Evolutionary conservation across 2,797 vertebrate species (phyloP), one percentile per base, ranked within the genome.

Genomic region (Chelon auratus): DNA sequence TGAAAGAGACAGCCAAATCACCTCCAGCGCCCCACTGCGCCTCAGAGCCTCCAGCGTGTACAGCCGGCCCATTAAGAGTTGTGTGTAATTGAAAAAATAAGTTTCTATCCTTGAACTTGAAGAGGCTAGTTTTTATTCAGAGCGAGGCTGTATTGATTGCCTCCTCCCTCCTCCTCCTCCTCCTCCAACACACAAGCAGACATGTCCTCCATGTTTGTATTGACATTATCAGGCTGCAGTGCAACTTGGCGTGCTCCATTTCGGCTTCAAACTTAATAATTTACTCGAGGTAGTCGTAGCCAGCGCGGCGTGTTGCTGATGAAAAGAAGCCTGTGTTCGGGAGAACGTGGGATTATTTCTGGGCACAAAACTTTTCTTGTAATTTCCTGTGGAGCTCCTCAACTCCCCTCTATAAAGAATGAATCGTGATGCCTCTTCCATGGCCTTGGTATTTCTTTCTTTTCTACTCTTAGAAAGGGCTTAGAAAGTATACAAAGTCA

Each of bases 51-150:
- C 45, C 45, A 40, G 75, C 45, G 69, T 74, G 60, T 75, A 42
- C 54, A 50, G 48, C 62, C 39, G 36, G 58, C 60, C 78, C 72
- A 83, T 88, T 89, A 86, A 75, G 57, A 74, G 43, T 33, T 7
- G 24, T 75, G 62, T 77, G 62, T 85, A 85, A 90, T 71, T 90
- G 80, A 88, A 89, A 90, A 87, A 77, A 45, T 77, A 77, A 39
- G 68, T 83, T 86, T 85, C 43, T 70, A 60, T 78, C 71, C 40
- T 67, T 73, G 58, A 78, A 65, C 64, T 56, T 58, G 72, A 78
- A 86, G 83, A 72, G 43, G 65, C 69, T 73, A 8, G 56, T 73
- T 87, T 89, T 84, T 55, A 73, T 83, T 82, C 72, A 36, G 61
- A 67, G 68, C 57, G 51, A 15, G 37, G 69, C 53, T 20, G 2